Percentiles rank a stretch among this genome's conserved stretches.
Conservation (phyloP, 2,797 vertebrate genomes). For the Sebastes paucispinis region DNA sequence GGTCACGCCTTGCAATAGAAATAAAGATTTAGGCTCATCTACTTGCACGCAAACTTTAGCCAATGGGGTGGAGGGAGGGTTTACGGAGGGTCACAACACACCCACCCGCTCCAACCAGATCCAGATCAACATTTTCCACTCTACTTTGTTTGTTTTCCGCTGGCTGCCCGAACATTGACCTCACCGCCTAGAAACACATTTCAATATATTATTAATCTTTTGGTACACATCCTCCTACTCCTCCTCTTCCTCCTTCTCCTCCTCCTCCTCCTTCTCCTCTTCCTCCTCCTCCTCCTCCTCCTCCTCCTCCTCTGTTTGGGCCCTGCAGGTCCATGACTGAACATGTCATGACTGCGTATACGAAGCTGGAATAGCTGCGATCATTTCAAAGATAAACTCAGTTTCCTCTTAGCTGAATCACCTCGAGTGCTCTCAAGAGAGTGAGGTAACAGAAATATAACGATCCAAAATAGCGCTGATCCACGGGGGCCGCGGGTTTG, state of each 20-base stretch:
- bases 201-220: constrained; percentile 7
- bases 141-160: constrained; percentile 20
- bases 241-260: neutral
- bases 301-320: neutral
- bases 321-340: neutral
- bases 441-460: neutral
- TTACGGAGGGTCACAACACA: neutral
- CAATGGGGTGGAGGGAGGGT: neutral
- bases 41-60: neutral
- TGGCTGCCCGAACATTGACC: neutral
- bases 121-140: constrained; percentile 6
- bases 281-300: neutral
- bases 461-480: neutral
- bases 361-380: neutral
- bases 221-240: neutral
- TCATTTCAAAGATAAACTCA: no score
- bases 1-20: no score
- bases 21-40: no score
- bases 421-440: neutral
- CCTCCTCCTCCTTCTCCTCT: neutral
- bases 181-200: neutral
- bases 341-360: neutral
- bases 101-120: neutral
- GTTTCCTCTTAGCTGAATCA: neutral
- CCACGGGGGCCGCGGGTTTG: no score